These are phyloP conservation scores for Eupeodes luniger DNA, from an alignment of 2,888 invertebrate genomes.

Conservation along the genomic window DNA sequence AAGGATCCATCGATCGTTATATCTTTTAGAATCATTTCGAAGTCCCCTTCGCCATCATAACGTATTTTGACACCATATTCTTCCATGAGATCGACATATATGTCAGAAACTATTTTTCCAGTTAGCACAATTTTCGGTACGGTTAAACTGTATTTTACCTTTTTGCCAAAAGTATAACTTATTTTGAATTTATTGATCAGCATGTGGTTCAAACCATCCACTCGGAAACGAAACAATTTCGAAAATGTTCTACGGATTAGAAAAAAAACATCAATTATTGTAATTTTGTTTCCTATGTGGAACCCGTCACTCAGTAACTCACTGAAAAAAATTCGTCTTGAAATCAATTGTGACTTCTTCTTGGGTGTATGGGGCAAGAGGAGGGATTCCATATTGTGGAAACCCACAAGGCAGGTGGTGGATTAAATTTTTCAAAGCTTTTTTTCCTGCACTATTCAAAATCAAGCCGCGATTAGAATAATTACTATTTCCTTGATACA, in stretches of 20 bases:
- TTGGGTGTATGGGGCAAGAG: constrained; percentile 78
- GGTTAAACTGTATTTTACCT: constrained; percentile 79
- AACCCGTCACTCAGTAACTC: neutral
- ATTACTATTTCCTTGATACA: constrained; percentile 65
- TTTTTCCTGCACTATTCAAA: constrained; percentile 78
- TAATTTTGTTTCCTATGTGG: no score
- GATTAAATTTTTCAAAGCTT: constrained; percentile 42
- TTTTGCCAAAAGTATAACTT: constrained; percentile 80
- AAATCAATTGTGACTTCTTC: constrained; percentile 36
- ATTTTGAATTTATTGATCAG: constrained; percentile 80
- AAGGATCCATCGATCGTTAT: constrained; percentile 80
- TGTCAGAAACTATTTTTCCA: constrained; percentile 58
- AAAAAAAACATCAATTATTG: neutral
- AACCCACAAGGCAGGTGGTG: constrained; percentile 79
- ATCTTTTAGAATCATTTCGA: constrained; percentile 79
- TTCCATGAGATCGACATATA: constrained; percentile 78
- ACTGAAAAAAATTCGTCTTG: constrained; percentile 48
- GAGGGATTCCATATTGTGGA: constrained; percentile 79
- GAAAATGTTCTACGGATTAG: neutral
- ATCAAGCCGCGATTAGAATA: constrained; percentile 77
- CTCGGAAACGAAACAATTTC: constrained; percentile 80
- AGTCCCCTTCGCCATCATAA: constrained; percentile 80
- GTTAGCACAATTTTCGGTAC: constrained; percentile 77
- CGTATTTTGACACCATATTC: constrained; percentile 79
- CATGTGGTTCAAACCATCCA: constrained; percentile 81